These are phyloP conservation scores for Lasioglossum marginatum DNA, from an alignment of 2,888 invertebrate species.

Conservation along the genomic window DNA sequence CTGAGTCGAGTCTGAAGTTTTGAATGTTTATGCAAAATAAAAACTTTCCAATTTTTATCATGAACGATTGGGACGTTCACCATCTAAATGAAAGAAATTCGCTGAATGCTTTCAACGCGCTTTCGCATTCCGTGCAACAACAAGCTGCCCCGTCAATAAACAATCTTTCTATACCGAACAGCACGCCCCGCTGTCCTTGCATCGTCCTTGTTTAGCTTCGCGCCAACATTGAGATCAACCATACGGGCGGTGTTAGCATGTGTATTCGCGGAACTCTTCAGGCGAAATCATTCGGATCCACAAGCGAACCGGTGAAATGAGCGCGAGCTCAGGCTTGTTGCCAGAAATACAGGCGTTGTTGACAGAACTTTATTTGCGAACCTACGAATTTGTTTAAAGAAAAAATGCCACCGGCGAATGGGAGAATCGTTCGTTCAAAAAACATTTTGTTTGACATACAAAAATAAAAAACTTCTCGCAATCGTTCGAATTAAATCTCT, in stretches of 20 bases:
- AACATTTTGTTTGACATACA: neutral
- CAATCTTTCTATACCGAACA: neutral
- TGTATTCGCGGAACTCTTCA: neutral
- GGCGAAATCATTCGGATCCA: neutral
- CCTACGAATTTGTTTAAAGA: neutral
- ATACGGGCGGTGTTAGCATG: neutral
- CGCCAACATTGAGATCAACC: neutral
- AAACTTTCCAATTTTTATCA: no score
- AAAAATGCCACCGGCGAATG: neutral
- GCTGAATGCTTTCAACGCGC: neutral
- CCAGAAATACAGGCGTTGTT: neutral
- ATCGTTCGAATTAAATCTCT: neutral
- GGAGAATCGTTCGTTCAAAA: neutral
- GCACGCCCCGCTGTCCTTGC: neutral
- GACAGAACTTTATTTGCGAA: neutral
- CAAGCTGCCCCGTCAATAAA: neutral
- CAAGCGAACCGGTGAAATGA: neutral
- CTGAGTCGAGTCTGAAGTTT: neutral
- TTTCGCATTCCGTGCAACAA: neutral
- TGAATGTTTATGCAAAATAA: no score
- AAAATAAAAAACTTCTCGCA: neutral
- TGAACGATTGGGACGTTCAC: neutral
- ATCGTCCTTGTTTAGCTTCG: slow-evolving; percentile 7
- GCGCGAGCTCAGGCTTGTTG: neutral
- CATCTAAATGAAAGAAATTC: neutral